Evolutionary conservation across 2,113 vertebrate species (phyloP).

Genomic region (Platycercus adscitus): DNA sequence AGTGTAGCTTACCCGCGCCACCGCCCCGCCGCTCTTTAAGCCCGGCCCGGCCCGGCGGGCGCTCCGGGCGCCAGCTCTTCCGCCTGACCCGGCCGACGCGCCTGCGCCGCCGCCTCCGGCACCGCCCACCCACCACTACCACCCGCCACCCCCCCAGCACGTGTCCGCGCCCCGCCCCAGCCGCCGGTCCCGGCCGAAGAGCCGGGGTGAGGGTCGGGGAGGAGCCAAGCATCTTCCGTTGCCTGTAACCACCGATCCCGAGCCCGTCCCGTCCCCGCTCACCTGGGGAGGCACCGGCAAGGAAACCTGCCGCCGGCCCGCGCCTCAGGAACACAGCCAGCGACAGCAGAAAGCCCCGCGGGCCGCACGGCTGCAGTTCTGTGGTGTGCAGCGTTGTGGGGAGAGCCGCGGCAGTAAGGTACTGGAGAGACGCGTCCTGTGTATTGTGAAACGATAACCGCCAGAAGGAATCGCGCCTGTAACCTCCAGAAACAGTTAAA

Average conservation of each 20-base stretch:
- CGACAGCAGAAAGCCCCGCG: accelerated
- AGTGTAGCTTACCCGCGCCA: slow-evolving; percentile 6
- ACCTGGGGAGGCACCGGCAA: not conserved
- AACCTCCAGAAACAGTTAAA: not conserved
- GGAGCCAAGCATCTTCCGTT: no score
- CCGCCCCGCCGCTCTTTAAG: not conserved
- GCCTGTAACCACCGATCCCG: not conserved
- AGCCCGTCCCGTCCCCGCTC: not conserved
- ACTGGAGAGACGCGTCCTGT: not conserved
- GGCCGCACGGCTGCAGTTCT: not conserved
- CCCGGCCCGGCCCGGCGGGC: not conserved
- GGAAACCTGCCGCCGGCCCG: accelerated
- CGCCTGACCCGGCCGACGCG: not conserved
- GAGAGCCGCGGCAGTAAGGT: not conserved
- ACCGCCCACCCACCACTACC: not conserved
- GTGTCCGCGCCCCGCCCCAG: not conserved
- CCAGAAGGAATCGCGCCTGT: not conserved
- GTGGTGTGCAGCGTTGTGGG: not conserved
- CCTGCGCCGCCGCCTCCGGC: not conserved
- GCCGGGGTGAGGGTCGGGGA: no score
- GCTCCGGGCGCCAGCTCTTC: not conserved
- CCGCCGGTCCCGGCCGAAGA: not conserved
- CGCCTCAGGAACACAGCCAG: not conserved
- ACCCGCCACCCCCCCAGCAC: no score
- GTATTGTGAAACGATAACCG: not conserved